Evolutionary conservation across 2,797 vertebrate species (phyloP).

Genomic region (Thripadectes ignobilis): DNA sequence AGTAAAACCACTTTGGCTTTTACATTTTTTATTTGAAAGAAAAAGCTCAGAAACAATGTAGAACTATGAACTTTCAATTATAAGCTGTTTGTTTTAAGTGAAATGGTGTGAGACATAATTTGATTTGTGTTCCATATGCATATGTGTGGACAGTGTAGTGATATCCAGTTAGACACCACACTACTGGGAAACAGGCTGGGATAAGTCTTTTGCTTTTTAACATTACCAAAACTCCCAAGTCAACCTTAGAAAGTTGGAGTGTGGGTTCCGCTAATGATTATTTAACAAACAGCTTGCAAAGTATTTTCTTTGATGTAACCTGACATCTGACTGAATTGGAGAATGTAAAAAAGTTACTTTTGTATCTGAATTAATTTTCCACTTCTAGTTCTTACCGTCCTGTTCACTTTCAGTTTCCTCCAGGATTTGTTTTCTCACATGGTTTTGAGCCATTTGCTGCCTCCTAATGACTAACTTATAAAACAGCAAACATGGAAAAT

Average conservation of each 20-base stretch:
- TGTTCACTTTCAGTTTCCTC: conserved; percentile 45
- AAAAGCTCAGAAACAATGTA: background rate
- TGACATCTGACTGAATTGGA: background rate
- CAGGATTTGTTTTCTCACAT: conserved; percentile 53
- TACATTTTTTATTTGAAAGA: background rate
- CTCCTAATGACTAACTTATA: conserved; percentile 80
- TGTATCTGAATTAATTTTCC: conserved; percentile 32
- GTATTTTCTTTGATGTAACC: background rate
- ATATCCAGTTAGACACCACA: background rate
- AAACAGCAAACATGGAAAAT: conserved; percentile 74
- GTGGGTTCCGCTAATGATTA: background rate
- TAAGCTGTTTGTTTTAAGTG: background rate
- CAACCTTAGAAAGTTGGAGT: background rate
- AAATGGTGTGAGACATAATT: background rate
- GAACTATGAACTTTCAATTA: background rate
- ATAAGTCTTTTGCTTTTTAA: background rate
- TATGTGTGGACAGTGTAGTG: background rate
- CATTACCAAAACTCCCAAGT: background rate
- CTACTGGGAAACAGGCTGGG: background rate
- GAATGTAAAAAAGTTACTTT: conserved; percentile 35
- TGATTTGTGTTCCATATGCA: background rate
- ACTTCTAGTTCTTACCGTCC: background rate
- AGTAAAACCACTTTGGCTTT: background rate
- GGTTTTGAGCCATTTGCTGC: conserved; percentile 82
- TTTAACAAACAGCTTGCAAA: background rate